phyloP scores from a whole-genome alignment of 2,888 invertebrate species.

The Tethea ocularis region DNA sequence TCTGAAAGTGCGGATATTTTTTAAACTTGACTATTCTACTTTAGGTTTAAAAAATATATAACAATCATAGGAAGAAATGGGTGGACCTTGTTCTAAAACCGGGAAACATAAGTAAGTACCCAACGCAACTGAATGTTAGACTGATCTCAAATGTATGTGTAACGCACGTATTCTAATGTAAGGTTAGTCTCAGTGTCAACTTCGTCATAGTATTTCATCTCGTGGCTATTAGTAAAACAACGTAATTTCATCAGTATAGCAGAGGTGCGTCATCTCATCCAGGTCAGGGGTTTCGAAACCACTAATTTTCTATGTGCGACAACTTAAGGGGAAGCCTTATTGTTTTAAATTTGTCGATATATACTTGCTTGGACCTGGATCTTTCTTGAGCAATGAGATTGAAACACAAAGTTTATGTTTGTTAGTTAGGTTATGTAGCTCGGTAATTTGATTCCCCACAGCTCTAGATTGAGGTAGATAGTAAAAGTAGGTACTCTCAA shows the following conservation, averaged over 20 bases:
- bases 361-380: no score
- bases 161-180: not conserved
- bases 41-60: no score
- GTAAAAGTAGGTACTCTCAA: no score
- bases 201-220: conserved; percentile 14
- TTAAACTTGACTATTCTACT: no score
- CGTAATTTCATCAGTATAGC: conserved; percentile 39
- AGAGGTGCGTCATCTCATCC: conserved; percentile 42
- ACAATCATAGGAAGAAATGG: no score
- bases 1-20: no score
- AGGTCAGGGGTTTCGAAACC: conserved; percentile 41
- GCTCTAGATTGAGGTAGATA: no score
- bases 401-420: no score
- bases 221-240: conserved; percentile 30
- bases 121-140: not conserved
- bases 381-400: no score
- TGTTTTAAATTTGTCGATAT: not conserved
- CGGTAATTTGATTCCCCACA: no score
- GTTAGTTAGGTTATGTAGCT: no score
- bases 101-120: not conserved
- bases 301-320: conserved; percentile 29
- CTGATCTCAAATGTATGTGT: not conserved
- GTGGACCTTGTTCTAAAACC: not conserved
- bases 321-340: not conserved
- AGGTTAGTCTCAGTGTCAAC: not conserved